Evolutionary conservation across 2,888 invertebrate genomes (phyloP), one percentile per base, ranked within the genome.

Genomic region (Laothoe populi): DNA sequence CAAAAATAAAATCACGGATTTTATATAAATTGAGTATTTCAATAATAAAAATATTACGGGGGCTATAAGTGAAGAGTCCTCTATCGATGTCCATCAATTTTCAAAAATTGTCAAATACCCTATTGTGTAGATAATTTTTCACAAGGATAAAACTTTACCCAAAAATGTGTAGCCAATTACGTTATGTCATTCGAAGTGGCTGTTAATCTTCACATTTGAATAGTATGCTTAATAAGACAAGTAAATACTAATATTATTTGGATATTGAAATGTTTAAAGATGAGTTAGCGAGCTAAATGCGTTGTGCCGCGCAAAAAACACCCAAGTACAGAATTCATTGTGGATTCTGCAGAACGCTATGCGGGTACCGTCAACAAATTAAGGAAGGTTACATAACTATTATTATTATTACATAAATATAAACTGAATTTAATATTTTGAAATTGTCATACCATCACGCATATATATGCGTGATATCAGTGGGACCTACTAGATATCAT

Each of bases 291-390:
- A 68, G 60, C 69, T 75, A 75, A 77, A 73, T 67, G 73, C 64
- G 69, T 66, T 69, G 73, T 69, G 72, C 72, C 62, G 73, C 70
- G 75, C 83, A 86, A 87, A 87, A 88, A 87, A 82, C 75, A 65
- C 73, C 31, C 73, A 78, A 79, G 86, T 87, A 86, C 83, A 75
- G 82, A 86, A 87, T 87, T 89, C 88, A 89, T 89, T 87, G 81
- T 79, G 68, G 75, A 66, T 74, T 74, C 77, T 76, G 72, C 75
- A 78, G 78, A 74, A 81, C 77, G 71, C 70, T 67, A 70, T 71
- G 67, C 65, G 13, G 13, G 83, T 80, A 86, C 63, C 38, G 84
- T 68, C 60, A 57, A 76, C 76, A 84, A 48, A 75, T 66, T 31
- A 31, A 5, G 2, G 31, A 57, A 65, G 16, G 0, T n/a, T 0